Percentiles rank a stretch among this genome's conserved stretches.
Evolutionary conservation across 2,113 vertebrate species (phyloP).

Genomic region (Pterocles gutturalis): DNA sequence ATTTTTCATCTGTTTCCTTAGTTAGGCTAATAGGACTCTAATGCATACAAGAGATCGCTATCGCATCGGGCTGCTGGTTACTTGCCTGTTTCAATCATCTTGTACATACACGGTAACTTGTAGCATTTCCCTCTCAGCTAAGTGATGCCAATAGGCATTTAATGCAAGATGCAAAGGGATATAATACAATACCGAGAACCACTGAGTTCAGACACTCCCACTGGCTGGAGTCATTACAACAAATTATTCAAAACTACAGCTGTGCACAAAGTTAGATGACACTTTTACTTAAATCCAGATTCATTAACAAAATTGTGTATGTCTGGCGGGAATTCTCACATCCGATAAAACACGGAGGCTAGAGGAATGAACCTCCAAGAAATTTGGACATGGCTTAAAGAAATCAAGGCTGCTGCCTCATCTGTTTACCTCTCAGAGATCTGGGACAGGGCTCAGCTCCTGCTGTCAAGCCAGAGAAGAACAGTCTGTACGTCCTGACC

Average conservation of each 20-base stretch:
- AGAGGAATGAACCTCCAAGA: not conserved
- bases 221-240: not conserved
- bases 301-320: not conserved
- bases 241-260: not conserved
- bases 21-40: not conserved
- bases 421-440: not conserved
- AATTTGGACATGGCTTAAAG: not conserved
- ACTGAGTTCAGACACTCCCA: not conserved
- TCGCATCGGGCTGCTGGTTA: not conserved
- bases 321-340: not conserved
- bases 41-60: not conserved
- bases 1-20: conserved; percentile 19
- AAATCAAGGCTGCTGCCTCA: not conserved
- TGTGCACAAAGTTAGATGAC: not conserved
- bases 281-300: not conserved
- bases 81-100: not conserved
- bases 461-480: not conserved
- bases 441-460: not conserved
- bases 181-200: not conserved
- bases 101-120: not conserved
- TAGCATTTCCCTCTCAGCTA: not conserved
- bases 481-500: not conserved
- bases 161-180: not conserved
- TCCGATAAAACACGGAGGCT: not conserved
- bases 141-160: not conserved